Conservation (phyloP, 1,140 invertebrate genomes). For the Chionoecetes opilio region DNA sequence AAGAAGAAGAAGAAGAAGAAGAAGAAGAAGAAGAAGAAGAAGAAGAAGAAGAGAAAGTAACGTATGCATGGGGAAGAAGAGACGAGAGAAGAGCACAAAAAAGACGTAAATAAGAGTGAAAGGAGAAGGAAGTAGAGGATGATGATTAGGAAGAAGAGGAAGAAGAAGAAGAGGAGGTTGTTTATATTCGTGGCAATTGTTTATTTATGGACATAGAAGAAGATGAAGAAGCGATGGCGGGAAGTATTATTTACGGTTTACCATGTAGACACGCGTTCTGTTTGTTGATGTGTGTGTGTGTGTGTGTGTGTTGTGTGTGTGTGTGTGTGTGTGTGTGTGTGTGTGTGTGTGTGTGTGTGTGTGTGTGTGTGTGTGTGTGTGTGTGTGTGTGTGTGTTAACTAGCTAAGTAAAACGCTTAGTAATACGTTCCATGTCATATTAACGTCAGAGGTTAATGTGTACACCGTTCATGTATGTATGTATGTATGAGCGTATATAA, state of each 20-base stretch:
- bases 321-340: conserved; percentile 18
- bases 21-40: background rate
- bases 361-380: background rate
- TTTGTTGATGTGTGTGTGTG: conserved; percentile 13
- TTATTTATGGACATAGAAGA: no score
- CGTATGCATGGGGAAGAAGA: background rate
- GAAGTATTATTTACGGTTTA: no score
- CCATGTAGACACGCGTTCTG: no score
- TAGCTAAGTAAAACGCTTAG: no score
- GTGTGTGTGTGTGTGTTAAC: no score
- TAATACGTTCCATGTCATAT: no score
- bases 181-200: no score
- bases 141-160: background rate
- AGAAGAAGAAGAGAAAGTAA: background rate
- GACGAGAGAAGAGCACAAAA: background rate
- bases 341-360: conserved; percentile 8
- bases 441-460: no score
- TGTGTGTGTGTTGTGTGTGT: conserved; percentile 14
- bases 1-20: background rate
- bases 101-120: background rate
- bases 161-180: background rate
- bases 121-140: background rate
- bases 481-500: no score
- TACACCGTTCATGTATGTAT: no score
- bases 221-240: no score